These are phyloP conservation scores for Tupaia chinensis DNA, from an alignment of 2,113 vertebrate species.

Conservation along the genomic window DNA sequence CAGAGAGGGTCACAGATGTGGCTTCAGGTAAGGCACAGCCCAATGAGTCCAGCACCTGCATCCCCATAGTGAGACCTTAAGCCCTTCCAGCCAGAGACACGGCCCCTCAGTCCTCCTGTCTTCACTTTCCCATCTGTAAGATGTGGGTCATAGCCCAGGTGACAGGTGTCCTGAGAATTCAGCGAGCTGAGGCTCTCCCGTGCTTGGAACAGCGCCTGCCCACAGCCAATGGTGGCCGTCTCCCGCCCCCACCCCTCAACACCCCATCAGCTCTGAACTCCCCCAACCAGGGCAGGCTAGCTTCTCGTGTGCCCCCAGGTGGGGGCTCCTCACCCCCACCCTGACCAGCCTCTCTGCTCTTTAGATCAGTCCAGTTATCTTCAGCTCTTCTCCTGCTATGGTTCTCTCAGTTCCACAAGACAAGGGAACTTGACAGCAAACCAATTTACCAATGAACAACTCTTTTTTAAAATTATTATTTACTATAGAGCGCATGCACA, in stretches of 20 bases:
- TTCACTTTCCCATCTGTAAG: neutral
- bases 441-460: no score
- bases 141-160: neutral
- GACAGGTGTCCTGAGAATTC: neutral
- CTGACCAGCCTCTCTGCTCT: neutral
- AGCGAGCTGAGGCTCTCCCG: accelerated
- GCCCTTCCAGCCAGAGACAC: accelerated
- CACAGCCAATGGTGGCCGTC: no score
- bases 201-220: neutral
- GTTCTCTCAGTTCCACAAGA: neutral
- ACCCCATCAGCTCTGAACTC: neutral
- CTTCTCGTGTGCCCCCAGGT: neutral
- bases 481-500: no score
- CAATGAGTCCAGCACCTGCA: neutral
- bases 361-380: neutral
- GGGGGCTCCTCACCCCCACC: no score
- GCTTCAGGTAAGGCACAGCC: neutral
- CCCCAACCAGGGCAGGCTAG: no score
- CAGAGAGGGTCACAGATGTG: accelerated
- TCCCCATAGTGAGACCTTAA: accelerated
- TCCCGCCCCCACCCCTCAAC: no score
- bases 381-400: neutral
- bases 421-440: neutral
- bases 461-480: no score
- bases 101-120: no score